Conservation (phyloP, 2,113 vertebrate species). For the Haemorhous mexicanus region DNA sequence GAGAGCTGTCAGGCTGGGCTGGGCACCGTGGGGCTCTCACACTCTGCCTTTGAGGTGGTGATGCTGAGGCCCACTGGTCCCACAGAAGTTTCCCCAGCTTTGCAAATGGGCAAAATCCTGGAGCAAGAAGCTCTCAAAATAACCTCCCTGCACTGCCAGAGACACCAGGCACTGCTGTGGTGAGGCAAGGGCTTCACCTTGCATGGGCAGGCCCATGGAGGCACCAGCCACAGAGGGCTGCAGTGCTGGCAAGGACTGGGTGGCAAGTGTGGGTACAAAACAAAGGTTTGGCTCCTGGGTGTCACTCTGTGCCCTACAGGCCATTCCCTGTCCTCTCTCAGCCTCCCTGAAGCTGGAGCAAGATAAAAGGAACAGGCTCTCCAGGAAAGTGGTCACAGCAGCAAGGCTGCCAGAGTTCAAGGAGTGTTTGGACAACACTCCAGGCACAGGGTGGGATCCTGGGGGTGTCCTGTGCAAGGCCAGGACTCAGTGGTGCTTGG, state of each 20-base stretch:
- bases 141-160: not conserved
- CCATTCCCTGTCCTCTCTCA: not conserved
- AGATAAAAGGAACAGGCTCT: not conserved
- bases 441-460: not conserved
- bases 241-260: not conserved
- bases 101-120: not conserved
- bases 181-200: slow-evolving; percentile 1
- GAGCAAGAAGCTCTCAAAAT: not conserved
- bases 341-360: not conserved
- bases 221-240: not conserved
- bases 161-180: not conserved
- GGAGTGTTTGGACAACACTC: not conserved
- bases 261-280: not conserved
- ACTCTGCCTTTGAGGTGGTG: rapidly evolving
- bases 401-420: not conserved
- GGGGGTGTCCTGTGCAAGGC: not conserved
- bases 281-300: not conserved
- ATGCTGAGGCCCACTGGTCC: rapidly evolving
- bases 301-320: not conserved
- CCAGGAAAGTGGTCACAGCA: not conserved
- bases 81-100: not conserved
- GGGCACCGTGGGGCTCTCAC: not conserved
- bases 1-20: not conserved
- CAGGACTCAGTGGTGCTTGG: not conserved
- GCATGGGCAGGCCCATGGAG: not conserved